Base-by-base conservation (phyloP, 64 coral and sea anemone species). In the Porites lutea region DNA sequence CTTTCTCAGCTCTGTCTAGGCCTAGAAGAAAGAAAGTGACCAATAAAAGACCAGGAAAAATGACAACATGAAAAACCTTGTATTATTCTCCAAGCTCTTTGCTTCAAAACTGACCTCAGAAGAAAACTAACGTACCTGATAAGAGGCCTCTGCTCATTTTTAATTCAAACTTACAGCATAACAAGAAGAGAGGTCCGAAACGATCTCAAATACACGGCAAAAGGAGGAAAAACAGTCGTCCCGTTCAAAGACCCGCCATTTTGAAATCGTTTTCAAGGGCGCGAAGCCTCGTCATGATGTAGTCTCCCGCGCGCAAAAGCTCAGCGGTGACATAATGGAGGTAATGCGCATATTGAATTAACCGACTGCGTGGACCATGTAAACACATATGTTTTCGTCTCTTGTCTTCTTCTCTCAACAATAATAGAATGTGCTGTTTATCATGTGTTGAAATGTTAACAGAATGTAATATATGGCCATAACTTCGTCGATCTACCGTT, bases 81-180 rank as follows among this genome's bases (percentile, higher is more conserved):
- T 20, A 70, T 70, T 70, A 18, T 65, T 19, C 13, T 4, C 4
- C 4, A 1, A 4, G 7, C 11, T 58, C 69, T 52, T n/a, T 16
- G 48, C 27, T 11, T 51, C 9, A 19, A 44, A 50, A 76, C 48
- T 46, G 6, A 0, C 49, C 8, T 50, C n/a, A 0, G n/a, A 21
- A 70, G 18, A 6, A 4, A 63, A 82, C 8, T 65, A 64, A 19
- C 0, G 19, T 69, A 84, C 81, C 81, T 84, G 61, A 67, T 69
- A 84, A 52, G 11, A 84, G 81, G 81, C 81, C 48, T 84, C 63
- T 6, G 65, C 48, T 84, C 81, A 84, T 84, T 84, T 84, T 18
- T 48, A 68, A 19, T 9, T 20, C 63, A 51, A 51, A 8, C 13
- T 15, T 61, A 65, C 69, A 45, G 69, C 81, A 84, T 51, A 5